phyloP scores from a whole-genome alignment of 2,113 vertebrate genomes.

The Pseudolaguvia tuberculata region DNA sequence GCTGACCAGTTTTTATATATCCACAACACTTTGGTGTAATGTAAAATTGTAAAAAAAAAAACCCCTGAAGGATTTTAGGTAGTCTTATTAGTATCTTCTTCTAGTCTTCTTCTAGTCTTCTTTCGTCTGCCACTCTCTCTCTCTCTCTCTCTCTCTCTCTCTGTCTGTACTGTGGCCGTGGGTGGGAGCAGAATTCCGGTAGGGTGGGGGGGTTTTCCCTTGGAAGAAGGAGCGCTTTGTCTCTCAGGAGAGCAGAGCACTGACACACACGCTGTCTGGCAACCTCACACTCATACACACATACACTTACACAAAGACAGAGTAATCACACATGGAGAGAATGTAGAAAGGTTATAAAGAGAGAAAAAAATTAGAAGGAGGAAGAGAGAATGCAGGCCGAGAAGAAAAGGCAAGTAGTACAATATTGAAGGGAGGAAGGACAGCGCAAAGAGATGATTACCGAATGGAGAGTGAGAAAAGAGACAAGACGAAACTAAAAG shows the following conservation, averaged over 20 bases:
- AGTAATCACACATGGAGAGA: conserved; percentile 38
- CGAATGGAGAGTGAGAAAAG: conserved; percentile 7
- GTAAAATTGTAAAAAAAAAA: background rate
- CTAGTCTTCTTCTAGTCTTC: background rate
- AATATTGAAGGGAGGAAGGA: conserved; percentile 39
- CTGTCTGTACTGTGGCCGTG: conserved; percentile 16
- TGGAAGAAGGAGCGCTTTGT: conserved; percentile 59
- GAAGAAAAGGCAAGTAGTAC: conserved; percentile 33
- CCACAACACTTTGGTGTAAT: background rate
- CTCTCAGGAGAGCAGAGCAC: conserved; percentile 29
- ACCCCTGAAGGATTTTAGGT: too few relatives aligned
- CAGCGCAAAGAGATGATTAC: conserved; percentile 48
- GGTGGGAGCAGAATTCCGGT: conserved; percentile 32
- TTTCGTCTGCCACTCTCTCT: background rate
- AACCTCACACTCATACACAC: conserved; percentile 51
- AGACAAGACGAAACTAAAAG: too few relatives aligned
- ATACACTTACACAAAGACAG: conserved; percentile 22
- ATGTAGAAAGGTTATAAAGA: conserved; percentile 42
- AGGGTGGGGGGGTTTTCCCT: conserved; percentile 42
- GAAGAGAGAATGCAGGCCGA: background rate
- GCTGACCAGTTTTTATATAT: background rate
- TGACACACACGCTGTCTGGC: conserved; percentile 60
- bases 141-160: background rate
- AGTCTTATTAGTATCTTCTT: background rate
- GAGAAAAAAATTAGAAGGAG: conserved; percentile 3